Percentiles rank a stretch among this genome's conserved stretches.
Evolutionary conservation across 2,888 invertebrate genomes (phyloP).

Genomic region (Campoplex capitator): DNA sequence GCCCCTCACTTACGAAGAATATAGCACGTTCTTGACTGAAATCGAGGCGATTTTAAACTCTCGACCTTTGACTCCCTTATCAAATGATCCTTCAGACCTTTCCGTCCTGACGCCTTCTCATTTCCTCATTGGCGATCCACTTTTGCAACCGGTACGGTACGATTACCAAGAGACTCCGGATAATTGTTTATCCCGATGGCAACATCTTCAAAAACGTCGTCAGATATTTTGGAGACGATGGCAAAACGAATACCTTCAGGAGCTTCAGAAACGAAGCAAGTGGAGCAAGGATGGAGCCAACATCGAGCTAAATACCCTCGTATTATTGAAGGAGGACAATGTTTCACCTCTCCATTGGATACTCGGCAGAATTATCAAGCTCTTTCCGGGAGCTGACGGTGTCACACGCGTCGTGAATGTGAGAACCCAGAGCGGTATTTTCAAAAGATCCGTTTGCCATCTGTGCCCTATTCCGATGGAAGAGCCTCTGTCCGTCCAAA

Average conservation of each 20-base stretch:
- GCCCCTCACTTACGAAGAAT: conserved; percentile 38
- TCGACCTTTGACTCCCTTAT: conserved; percentile 65
- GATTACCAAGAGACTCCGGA: conserved; percentile 50
- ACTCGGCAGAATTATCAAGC: conserved; percentile 54
- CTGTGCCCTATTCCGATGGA: conserved; percentile 32
- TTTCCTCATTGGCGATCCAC: conserved; percentile 73
- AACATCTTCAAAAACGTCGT: conserved; percentile 62
- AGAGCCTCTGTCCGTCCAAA: background rate
- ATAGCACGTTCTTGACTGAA: conserved; percentile 38
- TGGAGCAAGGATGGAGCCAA: conserved; percentile 31
- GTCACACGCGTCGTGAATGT: conserved; percentile 20
- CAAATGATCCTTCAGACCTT: conserved; percentile 67
- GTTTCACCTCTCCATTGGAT: conserved; percentile 57
- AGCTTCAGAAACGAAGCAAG: conserved; percentile 68
- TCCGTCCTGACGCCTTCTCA: conserved; percentile 75
- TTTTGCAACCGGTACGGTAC: conserved; percentile 68
- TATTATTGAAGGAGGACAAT: conserved; percentile 62
- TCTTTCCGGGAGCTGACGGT: conserved; percentile 58
- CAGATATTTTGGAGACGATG: conserved; percentile 67
- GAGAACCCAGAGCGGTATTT: conserved; percentile 31
- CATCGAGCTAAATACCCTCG: conserved; percentile 56
- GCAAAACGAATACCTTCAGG: conserved; percentile 59
- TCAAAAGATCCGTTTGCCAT: conserved; percentile 22
- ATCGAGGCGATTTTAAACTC: conserved; percentile 44
- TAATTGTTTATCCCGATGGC: conserved; percentile 64